Percentiles rank a stretch among this genome's conserved stretches.
These are phyloP conservation scores for Ophiothrix spiculata DNA, from an alignment of 35 echinoderm and acorn worm genomes.

Conservation along the genomic window DNA sequence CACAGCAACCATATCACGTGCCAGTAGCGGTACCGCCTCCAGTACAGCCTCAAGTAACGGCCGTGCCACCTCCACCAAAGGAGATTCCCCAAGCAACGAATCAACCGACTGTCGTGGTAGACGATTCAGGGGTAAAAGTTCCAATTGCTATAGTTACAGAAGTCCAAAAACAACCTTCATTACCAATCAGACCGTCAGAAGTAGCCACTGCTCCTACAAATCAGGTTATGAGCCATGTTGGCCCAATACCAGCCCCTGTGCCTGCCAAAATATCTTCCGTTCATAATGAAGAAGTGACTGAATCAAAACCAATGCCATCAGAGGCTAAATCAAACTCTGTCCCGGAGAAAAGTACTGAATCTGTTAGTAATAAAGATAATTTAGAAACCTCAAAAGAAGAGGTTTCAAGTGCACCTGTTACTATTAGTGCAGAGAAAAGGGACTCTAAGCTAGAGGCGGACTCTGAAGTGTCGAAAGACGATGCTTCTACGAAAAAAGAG, in stretches of 20 bases:
- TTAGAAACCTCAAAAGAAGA: background rate
- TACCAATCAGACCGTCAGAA: background rate
- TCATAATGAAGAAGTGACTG: background rate
- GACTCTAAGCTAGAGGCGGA: background rate
- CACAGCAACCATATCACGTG: background rate
- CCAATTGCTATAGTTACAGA: conserved; percentile 18
- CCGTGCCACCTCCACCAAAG: conserved; percentile 5
- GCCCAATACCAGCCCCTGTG: background rate
- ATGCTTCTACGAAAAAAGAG: background rate
- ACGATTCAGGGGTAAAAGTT: background rate
- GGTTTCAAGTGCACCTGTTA: background rate
- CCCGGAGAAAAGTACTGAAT: too few species aligned
- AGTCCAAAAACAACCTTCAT: background rate
- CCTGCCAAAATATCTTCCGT: background rate
- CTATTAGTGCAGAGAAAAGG: background rate
- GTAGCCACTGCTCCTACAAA: background rate
- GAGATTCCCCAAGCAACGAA: conserved; percentile 7
- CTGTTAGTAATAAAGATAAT: background rate
- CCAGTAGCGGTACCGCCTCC: conserved; percentile 18
- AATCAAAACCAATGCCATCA: background rate
- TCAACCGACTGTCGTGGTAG: background rate
- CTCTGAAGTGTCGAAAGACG: background rate
- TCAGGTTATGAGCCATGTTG: background rate
- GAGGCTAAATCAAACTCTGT: background rate
- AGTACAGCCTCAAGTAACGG: background rate